phyloP scores from a whole-genome alignment of 2,797 vertebrate species.

The Tragelaphus eurycerus region DNA sequence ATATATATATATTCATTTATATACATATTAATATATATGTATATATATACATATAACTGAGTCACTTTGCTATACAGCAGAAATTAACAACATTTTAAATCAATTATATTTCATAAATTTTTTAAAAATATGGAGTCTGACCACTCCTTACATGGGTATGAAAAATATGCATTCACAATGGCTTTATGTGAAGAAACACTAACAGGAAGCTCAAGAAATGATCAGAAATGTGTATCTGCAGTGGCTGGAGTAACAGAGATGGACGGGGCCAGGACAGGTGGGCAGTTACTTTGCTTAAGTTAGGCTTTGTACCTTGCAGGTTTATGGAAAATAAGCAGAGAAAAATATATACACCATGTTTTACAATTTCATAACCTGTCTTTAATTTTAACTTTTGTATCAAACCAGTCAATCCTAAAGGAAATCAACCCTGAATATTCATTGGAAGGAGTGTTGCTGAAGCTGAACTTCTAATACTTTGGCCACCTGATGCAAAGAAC shows the following conservation, averaged over 20 bases:
- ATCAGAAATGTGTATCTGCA: background rate
- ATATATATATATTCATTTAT: background rate
- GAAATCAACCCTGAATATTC: background rate
- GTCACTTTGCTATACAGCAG: background rate
- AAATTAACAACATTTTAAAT: background rate
- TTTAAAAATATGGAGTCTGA: background rate
- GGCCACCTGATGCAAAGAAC: background rate
- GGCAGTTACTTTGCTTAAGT: background rate
- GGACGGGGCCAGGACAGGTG: background rate
- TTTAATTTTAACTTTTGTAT: background rate
- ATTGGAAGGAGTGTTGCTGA: background rate
- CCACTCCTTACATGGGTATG: background rate
- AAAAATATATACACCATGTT: background rate
- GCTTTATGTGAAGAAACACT: background rate
- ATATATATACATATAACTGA: background rate
- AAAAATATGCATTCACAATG: background rate
- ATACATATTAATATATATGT: no score
- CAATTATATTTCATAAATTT: background rate
- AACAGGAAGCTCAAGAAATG: background rate
- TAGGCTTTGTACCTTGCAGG: background rate
- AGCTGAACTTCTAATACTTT: background rate
- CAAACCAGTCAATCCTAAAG: background rate
- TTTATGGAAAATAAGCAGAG: background rate
- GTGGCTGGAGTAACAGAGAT: background rate
- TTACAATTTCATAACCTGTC: background rate